These are phyloP conservation scores for Folsomia manolachei DNA, from an alignment of 2,888 invertebrate genomes.

Conservation along the genomic window DNA sequence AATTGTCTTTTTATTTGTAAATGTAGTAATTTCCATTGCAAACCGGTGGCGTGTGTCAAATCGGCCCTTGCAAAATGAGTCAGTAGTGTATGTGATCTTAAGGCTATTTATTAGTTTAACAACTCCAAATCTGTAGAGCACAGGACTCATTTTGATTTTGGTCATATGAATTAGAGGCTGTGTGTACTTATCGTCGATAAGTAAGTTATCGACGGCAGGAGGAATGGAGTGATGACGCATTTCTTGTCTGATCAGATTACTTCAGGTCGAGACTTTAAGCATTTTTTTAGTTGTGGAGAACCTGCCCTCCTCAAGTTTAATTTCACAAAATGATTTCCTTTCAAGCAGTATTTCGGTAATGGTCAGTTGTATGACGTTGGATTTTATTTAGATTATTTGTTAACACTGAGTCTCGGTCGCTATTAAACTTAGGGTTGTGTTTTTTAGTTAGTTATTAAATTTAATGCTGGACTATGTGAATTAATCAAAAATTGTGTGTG, in stretches of 20 bases:
- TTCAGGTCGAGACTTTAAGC: neutral
- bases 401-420: conserved; percentile 20
- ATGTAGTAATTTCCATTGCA: neutral
- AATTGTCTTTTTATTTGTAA: neutral
- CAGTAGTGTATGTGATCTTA: conserved; percentile 11
- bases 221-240: too few relatives aligned
- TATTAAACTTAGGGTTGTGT: conserved; percentile 23
- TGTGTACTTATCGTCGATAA: too few relatives aligned
- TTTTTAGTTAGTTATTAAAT: conserved; percentile 17
- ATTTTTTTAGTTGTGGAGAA: neutral
- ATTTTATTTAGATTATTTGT: conserved; percentile 6
- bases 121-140: too few relatives aligned
- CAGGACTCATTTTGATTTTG: neutral
- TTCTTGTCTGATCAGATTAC: neutral
- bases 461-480: neutral
- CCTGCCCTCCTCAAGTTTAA: neutral
- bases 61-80: conserved; percentile 1
- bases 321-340: conserved; percentile 2
- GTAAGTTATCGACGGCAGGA: too few relatives aligned
- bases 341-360: neutral
- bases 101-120: neutral
- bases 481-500: conserved; percentile 12
- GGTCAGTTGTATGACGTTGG: neutral
- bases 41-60: neutral
- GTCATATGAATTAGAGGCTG: too few relatives aligned